Evolutionary conservation across 2,888 invertebrate species (phyloP), one percentile per base, ranked within the genome.

Genomic region (Eristalis pertinax): DNA sequence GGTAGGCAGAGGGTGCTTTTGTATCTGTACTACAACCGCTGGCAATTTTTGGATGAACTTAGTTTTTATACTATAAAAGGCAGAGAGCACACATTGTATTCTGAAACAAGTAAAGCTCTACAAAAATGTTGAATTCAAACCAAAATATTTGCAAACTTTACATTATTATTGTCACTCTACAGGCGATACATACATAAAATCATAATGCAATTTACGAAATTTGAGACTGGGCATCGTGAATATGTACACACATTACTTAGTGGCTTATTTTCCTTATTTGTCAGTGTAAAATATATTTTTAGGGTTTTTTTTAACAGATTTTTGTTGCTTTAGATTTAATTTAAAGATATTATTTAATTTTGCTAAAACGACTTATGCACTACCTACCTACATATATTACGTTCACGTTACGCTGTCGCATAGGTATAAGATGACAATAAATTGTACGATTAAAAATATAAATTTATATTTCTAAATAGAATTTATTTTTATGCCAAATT

Each of bases 1-100:
- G 62, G 68, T 63, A 56, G 26, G 38, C 35, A 26, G 69, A 76
- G 69, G 77, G 38, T 63, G 69, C 50, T 56, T 35, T 77, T 69
- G 77, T 24, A 56, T 63, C 69, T 77, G 77, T 64, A 63, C 29
- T 56, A 41, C 43, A 68, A 77, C 19, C 32, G 77, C 63, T 69
- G 32, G 50, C 63, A 26, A 43, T 43, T 69, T 76, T 65, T 63
- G n/a, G 50, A 19, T 35, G 38, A 69, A 29, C 69, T 69, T 26
- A 58, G 19, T 76, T 76, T 76, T 41, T 24, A 26, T n/a, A 62
- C 4, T n/a, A 68, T 38, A 76, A 58, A 38, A 3, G 56, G 26
- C 38, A 58, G 29, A 26, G 29, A 29, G 29, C 29, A 29, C 5
- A 26, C 38, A 67, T 35, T 38, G 56, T 10, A 58, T 38, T 38